Base-by-base conservation (phyloP, 2,113 vertebrate species). In the Gnathonemus longibarbis region DNA sequence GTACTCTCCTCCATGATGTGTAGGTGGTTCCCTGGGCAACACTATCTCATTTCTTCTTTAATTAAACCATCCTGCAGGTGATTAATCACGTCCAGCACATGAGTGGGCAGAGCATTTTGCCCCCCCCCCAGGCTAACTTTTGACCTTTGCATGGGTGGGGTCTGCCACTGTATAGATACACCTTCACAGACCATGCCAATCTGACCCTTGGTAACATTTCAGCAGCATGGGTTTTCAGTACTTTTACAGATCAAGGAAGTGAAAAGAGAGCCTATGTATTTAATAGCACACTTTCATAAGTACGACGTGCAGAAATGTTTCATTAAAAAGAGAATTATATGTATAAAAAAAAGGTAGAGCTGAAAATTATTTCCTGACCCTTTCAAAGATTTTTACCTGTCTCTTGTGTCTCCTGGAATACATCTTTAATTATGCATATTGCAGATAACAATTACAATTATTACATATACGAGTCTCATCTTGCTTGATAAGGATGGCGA, bases 51-150 rank as follows among this genome's bases (percentile, higher is more conserved):
- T 87, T 35, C 48, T 87, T 35, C 46, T 27, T 87, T 87, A 52
- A 52, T 52, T 87, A 87, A 84, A 87, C 46, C 85, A 87, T 87
- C 11, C 48, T 87, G 85, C 85, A 52, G 49, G 24, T 87, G 85
- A 49, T 50, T 31, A 87, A 87, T 52, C 27, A 52, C 1, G 5
- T 87, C 85, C 49, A 50, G 85, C 11, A 13, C 24, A 87, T 52
- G 49, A 53, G 49, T 35, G 27, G 48, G 49, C 85, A 24, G 84
- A 86, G 84, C 24, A 27, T 11, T 85, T 45, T 66, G 58, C 74
- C 5, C 5, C 2, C 31, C 46, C 49, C 85, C n/a, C 84, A 52
- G 4, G 27, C 48, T 52, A n/a, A 53, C 46, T 27, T 86, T 27
- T 31, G 84, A 53, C 85, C 85, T 87, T 27, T 48, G 10, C 24